Conservation (phyloP, 2,797 vertebrate species). For the Anguilla obscura region DNA sequence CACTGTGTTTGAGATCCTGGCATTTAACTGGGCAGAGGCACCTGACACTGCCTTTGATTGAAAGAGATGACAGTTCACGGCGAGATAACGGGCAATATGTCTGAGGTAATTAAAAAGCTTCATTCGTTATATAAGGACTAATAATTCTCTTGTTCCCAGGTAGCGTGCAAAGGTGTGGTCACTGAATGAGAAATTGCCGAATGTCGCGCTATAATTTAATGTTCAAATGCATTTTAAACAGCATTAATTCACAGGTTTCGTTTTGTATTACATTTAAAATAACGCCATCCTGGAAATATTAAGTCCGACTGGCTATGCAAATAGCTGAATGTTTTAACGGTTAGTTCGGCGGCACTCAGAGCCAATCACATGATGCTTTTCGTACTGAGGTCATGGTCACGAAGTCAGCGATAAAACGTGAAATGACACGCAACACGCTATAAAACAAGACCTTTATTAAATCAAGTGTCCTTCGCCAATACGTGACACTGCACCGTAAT, state of each 20-base stretch:
- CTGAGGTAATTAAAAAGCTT: not conserved
- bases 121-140: not conserved
- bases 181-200: conserved; percentile 69
- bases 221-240: not conserved
- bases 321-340: not conserved
- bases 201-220: conserved; percentile 38
- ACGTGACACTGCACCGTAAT: conserved; percentile 67
- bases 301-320: conserved; percentile 5
- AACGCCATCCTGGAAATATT: conserved; percentile 9
- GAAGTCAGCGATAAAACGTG: conserved; percentile 52
- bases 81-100: not conserved
- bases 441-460: conserved; percentile 75
- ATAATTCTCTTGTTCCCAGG: conserved; percentile 21
- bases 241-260: conserved; percentile 45
- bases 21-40: conserved; percentile 69
- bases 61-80: conserved; percentile 59
- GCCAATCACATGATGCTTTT: conserved; percentile 7
- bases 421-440: conserved; percentile 60
- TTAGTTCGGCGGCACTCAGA: not conserved
- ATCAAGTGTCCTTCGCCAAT: conserved; percentile 61
- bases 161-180: conserved; percentile 70
- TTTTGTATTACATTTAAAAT: conserved; percentile 46
- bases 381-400: conserved; percentile 44
- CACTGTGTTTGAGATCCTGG: conserved; percentile 66
- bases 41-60: conserved; percentile 72